Evolutionary conservation across 2,888 invertebrate species (phyloP).

Genomic region (Operophtera brumata): DNA sequence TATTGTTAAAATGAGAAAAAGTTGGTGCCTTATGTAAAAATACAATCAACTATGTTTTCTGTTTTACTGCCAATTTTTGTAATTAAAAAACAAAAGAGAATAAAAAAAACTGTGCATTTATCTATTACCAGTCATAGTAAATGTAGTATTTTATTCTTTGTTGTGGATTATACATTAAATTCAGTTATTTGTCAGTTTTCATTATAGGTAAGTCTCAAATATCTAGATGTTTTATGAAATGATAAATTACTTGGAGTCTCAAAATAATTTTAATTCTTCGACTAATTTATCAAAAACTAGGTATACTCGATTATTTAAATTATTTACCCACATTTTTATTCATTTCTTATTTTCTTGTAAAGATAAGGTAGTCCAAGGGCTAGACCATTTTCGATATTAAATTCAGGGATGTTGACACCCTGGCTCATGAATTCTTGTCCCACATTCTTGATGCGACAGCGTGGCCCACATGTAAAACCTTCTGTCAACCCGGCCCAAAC

Average conservation of each 20-base stretch:
- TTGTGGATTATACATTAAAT: neutral
- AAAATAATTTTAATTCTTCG: slow-evolving; percentile 64
- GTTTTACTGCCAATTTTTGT: slow-evolving; percentile 13
- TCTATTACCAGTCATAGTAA: slow-evolving; percentile 30
- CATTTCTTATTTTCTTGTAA: too few species aligned
- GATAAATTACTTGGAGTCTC: slow-evolving; percentile 73
- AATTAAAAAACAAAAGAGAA: neutral
- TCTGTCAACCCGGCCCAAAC: too few species aligned
- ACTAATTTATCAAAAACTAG: slow-evolving; percentile 58
- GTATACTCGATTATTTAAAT: slow-evolving; percentile 3
- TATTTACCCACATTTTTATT: neutral
- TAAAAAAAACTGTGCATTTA: slow-evolving; percentile 26
- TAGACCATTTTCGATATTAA: too few species aligned
- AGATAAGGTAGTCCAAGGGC: too few species aligned
- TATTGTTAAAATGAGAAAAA: neutral
- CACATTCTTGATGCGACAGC: too few species aligned
- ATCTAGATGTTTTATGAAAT: slow-evolving; percentile 9
- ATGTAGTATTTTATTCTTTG: slow-evolving; percentile 12
- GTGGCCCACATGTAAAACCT: too few species aligned
- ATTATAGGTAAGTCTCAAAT: slow-evolving; percentile 7
- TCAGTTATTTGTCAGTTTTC: neutral
- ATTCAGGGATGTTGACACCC: too few species aligned
- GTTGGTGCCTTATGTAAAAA: slow-evolving; percentile 4
- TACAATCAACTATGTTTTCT: neutral
- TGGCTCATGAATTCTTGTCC: too few species aligned